Evolutionary conservation across 2,888 invertebrate genomes (phyloP).

Genomic region (Mesorhabditis belari): DNA sequence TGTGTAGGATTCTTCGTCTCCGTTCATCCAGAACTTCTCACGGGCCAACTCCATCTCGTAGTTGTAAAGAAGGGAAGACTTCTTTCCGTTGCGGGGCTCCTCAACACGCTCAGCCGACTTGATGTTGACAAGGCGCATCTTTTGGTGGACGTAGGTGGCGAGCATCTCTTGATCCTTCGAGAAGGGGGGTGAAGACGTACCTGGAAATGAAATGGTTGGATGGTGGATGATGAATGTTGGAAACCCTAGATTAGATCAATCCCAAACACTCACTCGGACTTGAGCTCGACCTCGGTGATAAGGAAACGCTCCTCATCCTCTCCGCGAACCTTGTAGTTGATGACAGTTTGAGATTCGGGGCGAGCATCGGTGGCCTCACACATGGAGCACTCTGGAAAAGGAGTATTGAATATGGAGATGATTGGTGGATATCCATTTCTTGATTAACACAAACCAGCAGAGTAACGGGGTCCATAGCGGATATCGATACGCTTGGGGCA

Average conservation of each 20-base stretch:
- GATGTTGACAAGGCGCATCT: constrained; percentile 9
- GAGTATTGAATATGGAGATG: background rate
- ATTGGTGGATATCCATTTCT: background rate
- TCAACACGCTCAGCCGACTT: constrained; percentile 16
- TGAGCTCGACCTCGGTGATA: constrained; percentile 26
- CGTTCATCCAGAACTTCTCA: constrained; percentile 31
- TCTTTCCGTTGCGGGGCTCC: constrained; percentile 13
- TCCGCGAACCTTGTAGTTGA: constrained; percentile 30
- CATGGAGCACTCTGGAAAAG: constrained; percentile 17
- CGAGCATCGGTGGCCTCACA: constrained; percentile 13
- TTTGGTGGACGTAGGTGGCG: constrained; percentile 19
- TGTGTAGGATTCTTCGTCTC: constrained; percentile 24
- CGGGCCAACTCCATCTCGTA: constrained; percentile 26
- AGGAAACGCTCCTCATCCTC: constrained; percentile 29
- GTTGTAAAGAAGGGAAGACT: constrained; percentile 27
- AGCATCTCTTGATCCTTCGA: no score
- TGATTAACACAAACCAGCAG: background rate
- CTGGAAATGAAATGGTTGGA: constrained; percentile 12
- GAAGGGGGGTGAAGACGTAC: no score
- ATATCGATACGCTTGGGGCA: constrained; percentile 46
- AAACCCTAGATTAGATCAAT: no score
- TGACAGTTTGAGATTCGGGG: constrained; percentile 31
- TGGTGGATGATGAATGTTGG: no score
- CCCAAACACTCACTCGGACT: constrained; percentile 41
- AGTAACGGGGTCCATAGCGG: constrained; percentile 17